phyloP scores from a whole-genome alignment of 2,888 invertebrate genomes.

The Lasioglossum leucozonium region DNA sequence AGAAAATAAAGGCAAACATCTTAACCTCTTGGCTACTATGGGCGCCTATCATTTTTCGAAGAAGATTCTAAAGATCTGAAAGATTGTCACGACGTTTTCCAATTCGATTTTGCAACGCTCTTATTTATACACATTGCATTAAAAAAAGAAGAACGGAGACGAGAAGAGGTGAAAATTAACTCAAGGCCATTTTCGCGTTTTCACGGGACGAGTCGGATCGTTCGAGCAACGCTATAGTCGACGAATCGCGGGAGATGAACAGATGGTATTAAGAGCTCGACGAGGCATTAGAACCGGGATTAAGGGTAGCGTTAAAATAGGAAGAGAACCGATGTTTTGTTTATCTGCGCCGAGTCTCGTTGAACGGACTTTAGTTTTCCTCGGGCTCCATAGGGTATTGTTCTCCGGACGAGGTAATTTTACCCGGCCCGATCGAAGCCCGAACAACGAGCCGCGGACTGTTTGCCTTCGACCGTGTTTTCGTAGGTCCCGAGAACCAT shows the following conservation, averaged over 20 bases:
- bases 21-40: too few relatives aligned
- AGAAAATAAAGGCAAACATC: too few relatives aligned
- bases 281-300: not conserved
- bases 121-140: too few relatives aligned
- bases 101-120: too few relatives aligned
- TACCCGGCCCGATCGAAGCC: not conserved
- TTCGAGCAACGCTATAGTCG: not conserved
- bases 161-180: too few relatives aligned
- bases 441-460: slow-evolving; percentile 1
- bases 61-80: too few relatives aligned
- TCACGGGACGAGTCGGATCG: not conserved
- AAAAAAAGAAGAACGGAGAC: too few relatives aligned
- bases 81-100: too few relatives aligned
- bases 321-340: not conserved
- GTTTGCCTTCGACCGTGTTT: slow-evolving; percentile 2
- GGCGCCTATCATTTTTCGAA: too few relatives aligned
- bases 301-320: not conserved
- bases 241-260: not conserved
- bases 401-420: not conserved
- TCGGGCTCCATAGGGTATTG: not conserved
- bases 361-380: not conserved
- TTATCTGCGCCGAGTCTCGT: not conserved
- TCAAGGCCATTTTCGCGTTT: too few relatives aligned
- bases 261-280: not conserved
- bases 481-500: not conserved